Base-by-base conservation (phyloP, 2,113 vertebrate genomes). In the Anguilla japonica region DNA sequence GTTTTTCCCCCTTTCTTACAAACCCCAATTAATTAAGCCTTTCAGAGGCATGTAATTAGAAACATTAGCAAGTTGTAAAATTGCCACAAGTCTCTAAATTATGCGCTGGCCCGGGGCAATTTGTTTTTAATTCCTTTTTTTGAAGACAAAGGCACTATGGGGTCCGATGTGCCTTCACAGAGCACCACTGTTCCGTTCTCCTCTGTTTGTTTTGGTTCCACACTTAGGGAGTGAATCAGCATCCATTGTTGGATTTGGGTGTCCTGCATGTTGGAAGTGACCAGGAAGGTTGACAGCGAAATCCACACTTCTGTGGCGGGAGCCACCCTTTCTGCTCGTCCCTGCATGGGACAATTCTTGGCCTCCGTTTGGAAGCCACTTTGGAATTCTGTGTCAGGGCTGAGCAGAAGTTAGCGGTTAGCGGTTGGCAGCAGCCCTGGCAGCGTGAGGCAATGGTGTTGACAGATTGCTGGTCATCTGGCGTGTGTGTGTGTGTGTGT, bases 1-100 rank as follows among this genome's bases (percentile, higher is more conserved):
- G 84, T 86, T 88, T 34, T 88, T 86, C 86, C 95, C 94, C 93
- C 95, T 96, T 96, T 97, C 95, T 95, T 96, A 95, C 96, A 96
- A 97, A 96, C 96, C 96, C 96, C 97, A 98, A 99, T 98, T 99
- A 98, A 98, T 99, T 99, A 99, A 98, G 97, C 97, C 97, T 99
- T 99, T 98, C 98, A 99, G 96, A 96, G 97, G 97, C 97, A 98
- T 99, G 97, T 99, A 99, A 99, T 99, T 99, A 98, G 97, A 96
- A 98, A 98, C 97, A 99, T 99, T 99, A 99, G 97, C 97, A 97
- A 99, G 97, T 99, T 97, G 98, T 99, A 98, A 99, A 99, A 98
- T 99, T 99, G 98, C 97, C 96, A 97, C 94, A 95, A 98, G 96
- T 97, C 97, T 97, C 97, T 97, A 97, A 99, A 98, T 98, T 97